These are phyloP conservation scores for Climacteris rufus DNA, from an alignment of 2,113 vertebrate species.

Conservation along the genomic window DNA sequence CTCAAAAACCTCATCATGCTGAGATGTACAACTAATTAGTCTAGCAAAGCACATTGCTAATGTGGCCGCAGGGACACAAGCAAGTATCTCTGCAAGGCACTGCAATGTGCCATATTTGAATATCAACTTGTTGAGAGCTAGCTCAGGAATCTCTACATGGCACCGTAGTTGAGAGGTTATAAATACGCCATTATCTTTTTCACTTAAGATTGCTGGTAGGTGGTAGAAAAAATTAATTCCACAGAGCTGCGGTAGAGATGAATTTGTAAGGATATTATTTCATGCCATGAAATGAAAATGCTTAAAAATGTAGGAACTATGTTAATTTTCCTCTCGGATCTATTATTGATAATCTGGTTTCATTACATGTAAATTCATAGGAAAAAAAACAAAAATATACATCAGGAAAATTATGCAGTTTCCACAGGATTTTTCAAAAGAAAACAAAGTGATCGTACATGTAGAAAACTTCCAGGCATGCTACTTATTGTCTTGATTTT, in stretches of 20 bases:
- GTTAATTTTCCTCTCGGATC: not conserved
- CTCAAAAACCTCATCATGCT: not conserved
- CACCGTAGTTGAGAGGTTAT: not conserved
- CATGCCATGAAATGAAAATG: not conserved
- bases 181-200: slow-evolving; percentile 32
- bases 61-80: not conserved
- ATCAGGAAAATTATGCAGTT: not conserved
- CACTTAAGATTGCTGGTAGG: slow-evolving; percentile 22
- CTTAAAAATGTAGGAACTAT: not conserved
- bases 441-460: not conserved
- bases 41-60: not conserved
- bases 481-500: not conserved
- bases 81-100: slow-evolving; percentile 5
- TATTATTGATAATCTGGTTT: not conserved
- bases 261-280: not conserved
- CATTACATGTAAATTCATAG: not conserved
- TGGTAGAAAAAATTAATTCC: slow-evolving; percentile 14
- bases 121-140: not conserved
- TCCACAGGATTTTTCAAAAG: not conserved
- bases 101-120: not conserved
- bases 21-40: not conserved
- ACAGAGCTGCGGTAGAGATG: not conserved
- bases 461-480: not conserved
- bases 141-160: not conserved
- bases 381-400: not conserved